phyloP scores from a whole-genome alignment of 2,888 invertebrate genomes.

The Tinea pellionella region DNA sequence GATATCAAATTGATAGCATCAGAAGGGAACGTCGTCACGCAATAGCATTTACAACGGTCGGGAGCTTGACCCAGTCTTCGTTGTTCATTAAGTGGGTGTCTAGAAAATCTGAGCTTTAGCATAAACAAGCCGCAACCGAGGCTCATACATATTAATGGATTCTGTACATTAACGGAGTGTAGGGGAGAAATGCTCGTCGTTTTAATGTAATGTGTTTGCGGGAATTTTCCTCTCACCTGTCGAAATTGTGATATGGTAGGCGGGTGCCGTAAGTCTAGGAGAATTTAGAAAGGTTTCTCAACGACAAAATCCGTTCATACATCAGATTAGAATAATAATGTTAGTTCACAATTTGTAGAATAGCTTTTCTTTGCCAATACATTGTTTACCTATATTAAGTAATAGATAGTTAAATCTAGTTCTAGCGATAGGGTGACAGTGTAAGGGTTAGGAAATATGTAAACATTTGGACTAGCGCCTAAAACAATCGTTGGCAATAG shows the following conservation, averaged over 20 bases:
- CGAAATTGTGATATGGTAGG: conserved; percentile 32
- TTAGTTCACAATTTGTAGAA: neutral
- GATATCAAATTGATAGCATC: conserved; percentile 38
- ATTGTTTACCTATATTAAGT: neutral
- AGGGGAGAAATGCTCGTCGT: conserved; percentile 35
- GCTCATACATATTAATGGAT: conserved; percentile 64
- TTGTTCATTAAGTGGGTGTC: conserved; percentile 50
- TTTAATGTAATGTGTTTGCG: conserved; percentile 44
- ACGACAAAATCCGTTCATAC: neutral
- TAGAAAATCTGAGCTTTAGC: conserved; percentile 50
- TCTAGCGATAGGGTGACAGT: neutral
- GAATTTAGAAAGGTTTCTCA: neutral
- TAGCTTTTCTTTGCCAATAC: neutral
- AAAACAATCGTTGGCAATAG: conserved; percentile 11
- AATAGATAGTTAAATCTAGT: neutral
- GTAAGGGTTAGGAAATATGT: conserved; percentile 5
- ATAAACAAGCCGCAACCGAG: conserved; percentile 42
- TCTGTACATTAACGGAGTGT: conserved; percentile 48
- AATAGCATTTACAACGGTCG: conserved; percentile 23
- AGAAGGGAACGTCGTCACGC: conserved; percentile 35
- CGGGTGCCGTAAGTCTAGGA: neutral
- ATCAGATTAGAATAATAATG: neutral
- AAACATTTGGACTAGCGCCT: conserved; percentile 7
- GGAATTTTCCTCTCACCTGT: conserved; percentile 44
- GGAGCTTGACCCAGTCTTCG: conserved; percentile 29